Evolutionary conservation across 2,797 vertebrate species (phyloP).

Genomic region (Orientallactaga sibirica): DNA sequence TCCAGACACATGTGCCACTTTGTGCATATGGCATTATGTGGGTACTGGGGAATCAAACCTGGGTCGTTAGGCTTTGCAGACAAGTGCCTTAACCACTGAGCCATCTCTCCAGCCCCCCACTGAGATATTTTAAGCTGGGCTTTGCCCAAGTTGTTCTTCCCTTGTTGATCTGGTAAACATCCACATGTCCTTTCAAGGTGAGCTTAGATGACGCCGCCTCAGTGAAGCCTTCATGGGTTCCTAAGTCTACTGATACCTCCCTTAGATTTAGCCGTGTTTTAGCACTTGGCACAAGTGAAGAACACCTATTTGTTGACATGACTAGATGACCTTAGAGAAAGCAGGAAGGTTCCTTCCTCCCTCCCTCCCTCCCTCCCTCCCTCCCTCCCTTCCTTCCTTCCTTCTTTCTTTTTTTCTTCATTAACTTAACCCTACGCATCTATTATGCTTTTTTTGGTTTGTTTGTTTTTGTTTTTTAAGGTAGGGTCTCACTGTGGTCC

Average conservation of each 20-base stretch:
- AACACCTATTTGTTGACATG: neutral
- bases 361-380: neutral
- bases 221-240: neutral
- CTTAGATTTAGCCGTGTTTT: neutral
- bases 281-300: neutral
- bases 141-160: neutral
- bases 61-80: too few species aligned
- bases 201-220: neutral
- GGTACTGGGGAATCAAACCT: too few species aligned
- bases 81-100: too few species aligned
- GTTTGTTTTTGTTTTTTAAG: too few species aligned
- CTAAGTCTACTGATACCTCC: neutral
- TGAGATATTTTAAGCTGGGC: neutral
- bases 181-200: neutral
- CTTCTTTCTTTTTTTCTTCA: neutral
- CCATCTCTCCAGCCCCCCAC: neutral
- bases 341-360: neutral
- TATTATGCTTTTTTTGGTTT: neutral
- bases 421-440: neutral
- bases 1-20: too few species aligned
- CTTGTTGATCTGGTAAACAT: neutral
- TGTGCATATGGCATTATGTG: too few species aligned
- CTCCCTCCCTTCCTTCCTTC: neutral
- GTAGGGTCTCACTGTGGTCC: too few species aligned
- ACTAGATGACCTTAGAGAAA: neutral